phyloP scores from a whole-genome alignment of 2,888 invertebrate genomes.

The Carabus problematicus region DNA sequence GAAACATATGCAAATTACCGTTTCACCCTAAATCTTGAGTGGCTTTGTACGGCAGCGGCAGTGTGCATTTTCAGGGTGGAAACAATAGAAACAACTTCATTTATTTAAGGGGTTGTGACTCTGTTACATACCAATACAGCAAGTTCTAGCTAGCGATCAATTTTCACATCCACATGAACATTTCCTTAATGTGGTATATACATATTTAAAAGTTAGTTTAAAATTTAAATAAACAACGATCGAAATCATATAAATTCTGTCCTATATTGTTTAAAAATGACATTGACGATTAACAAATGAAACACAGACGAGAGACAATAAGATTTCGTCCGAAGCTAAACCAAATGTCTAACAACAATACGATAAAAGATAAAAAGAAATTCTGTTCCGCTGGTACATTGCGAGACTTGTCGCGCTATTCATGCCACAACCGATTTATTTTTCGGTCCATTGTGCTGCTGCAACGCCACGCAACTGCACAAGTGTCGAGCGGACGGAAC shows the following conservation, averaged over 20 bases:
- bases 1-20: constrained; percentile 34
- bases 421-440: constrained; percentile 33
- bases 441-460: constrained; percentile 32
- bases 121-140: constrained; percentile 10
- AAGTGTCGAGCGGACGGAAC: background rate
- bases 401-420: constrained; percentile 26
- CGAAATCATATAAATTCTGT: too few species aligned
- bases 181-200: constrained; percentile 12
- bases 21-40: constrained; percentile 28
- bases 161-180: background rate
- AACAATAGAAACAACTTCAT: constrained; percentile 27
- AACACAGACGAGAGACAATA: constrained; percentile 20
- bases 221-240: too few species aligned
- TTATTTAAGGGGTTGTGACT: constrained; percentile 29
- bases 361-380: constrained; percentile 17
- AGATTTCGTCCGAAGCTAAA: constrained; percentile 20
- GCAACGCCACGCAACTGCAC: constrained; percentile 21
- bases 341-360: constrained; percentile 34
- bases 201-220: constrained; percentile 16
- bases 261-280: too few species aligned
- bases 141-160: constrained; percentile 4
- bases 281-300: too few species aligned
- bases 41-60: constrained; percentile 11
- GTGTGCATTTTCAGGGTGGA: background rate
- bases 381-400: background rate